phyloP scores from a whole-genome alignment of 2,113 vertebrate genomes.

The Crotalus horridus region DNA sequence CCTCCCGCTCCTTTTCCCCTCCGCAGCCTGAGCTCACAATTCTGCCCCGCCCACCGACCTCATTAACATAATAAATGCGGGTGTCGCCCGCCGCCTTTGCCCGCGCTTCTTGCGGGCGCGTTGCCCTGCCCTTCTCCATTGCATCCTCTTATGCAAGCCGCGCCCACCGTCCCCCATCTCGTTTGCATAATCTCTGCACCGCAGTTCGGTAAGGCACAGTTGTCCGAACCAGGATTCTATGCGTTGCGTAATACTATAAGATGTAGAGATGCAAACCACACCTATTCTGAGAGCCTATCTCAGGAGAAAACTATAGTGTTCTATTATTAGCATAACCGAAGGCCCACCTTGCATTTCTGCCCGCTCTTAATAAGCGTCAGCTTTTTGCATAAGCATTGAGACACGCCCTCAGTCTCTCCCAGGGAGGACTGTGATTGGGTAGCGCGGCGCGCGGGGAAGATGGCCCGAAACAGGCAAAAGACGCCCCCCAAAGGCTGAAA shows the following conservation, averaged over 20 bases:
- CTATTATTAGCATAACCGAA: slow-evolving; percentile 10
- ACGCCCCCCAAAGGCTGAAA: not conserved
- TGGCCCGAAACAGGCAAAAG: not conserved
- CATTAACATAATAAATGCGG: not conserved
- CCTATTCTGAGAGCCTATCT: not conserved
- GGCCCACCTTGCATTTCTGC: not conserved
- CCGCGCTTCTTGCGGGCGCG: not conserved
- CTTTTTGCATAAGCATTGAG: not conserved
- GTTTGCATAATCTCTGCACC: slow-evolving; percentile 3
- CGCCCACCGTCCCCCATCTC: not conserved
- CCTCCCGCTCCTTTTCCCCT: not conserved
- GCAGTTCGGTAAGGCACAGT: not conserved
- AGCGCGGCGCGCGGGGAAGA: not conserved
- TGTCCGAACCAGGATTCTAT: not conserved
- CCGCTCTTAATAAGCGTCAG: not conserved
- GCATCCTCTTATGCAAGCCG: not conserved
- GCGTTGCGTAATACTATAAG: not conserved
- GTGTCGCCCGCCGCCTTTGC: not conserved
- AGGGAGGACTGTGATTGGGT: not conserved
- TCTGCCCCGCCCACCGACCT: not conserved
- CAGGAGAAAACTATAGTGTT: not conserved
- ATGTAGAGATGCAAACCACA: not conserved
- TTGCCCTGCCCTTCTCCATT: not conserved
- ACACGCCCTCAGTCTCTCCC: not conserved
- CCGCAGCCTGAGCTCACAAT: slow-evolving; percentile 10